These are phyloP conservation scores for Lampris incognitus DNA, from an alignment of 2,113 vertebrate species.

Conservation along the genomic window DNA sequence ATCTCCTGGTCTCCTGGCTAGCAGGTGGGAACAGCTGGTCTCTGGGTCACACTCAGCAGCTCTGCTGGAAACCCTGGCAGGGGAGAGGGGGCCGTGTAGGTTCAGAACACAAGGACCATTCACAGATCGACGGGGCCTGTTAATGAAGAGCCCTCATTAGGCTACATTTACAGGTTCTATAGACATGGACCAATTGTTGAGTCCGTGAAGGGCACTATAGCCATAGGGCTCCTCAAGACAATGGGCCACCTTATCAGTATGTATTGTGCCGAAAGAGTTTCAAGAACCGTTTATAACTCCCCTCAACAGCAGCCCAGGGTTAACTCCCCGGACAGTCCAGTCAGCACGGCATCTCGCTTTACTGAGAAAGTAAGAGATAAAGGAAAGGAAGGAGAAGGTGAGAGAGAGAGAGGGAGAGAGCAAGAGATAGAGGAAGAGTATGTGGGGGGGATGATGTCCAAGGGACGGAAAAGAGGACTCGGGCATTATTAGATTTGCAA, in stretches of 20 bases:
- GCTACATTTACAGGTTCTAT: slow-evolving; percentile 65
- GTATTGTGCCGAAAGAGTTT: background rate
- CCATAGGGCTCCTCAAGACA: slow-evolving; percentile 32
- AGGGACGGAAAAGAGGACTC: slow-evolving; percentile 68
- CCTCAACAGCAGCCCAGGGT: slow-evolving; percentile 17
- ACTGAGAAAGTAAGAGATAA: slow-evolving; percentile 44
- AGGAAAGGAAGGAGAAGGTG: slow-evolving; percentile 31
- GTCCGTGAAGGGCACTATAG: slow-evolving; percentile 22
- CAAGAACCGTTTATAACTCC: slow-evolving; percentile 1
- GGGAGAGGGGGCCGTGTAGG: slow-evolving; percentile 42
- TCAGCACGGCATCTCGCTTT: slow-evolving; percentile 48
- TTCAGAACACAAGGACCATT: slow-evolving; percentile 58
- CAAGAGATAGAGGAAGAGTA: slow-evolving; percentile 23
- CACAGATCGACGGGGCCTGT: slow-evolving; percentile 50
- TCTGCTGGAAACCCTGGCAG: slow-evolving; percentile 65
- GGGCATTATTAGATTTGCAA: slow-evolving; percentile 81
- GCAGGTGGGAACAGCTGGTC: slow-evolving; percentile 86
- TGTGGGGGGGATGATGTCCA: slow-evolving; percentile 42
- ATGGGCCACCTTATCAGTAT: slow-evolving; percentile 54
- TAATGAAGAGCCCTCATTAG: slow-evolving; percentile 74
- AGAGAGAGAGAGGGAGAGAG: slow-evolving; percentile 45
- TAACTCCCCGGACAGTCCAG: background rate
- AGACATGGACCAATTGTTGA: slow-evolving; percentile 61
- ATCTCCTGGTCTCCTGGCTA: slow-evolving; percentile 57
- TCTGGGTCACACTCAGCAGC: slow-evolving; percentile 29